Evolutionary conservation across 2,888 invertebrate species (phyloP), one percentile per base, ranked within the genome.

Genomic region (Nudaria mundana): DNA sequence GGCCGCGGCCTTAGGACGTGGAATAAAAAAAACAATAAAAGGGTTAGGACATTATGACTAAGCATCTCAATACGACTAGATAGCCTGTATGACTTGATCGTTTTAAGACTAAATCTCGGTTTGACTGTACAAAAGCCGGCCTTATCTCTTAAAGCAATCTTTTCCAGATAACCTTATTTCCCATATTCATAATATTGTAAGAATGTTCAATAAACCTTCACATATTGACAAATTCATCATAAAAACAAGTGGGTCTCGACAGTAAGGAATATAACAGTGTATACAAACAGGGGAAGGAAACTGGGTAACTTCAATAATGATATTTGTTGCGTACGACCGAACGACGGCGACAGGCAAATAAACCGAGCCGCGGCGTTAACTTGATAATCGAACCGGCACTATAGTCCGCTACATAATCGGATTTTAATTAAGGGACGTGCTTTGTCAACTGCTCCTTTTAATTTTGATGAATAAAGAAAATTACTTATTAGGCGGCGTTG

Each of bases 391-490:
- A 66, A 56, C 63, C 63, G 56, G 63, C 66, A 72, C 62, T 65
- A 71, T 73, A 72, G 71, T 70, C 69, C 56, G 52, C 59, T 60
- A 63, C 66, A 66, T 71, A 76, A 81, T 76, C 76, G 68, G 71
- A 76, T 80, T 81, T 84, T 86, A 86, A 86, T 86, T 84, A 84
- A 81, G 66, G 71, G 61, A 57, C 71, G 57, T 71, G 72, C 81
- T 87, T 88, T 86, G 84, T 86, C 86, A 84, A 83, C 82, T 79
- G 81, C 68, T 80, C 79, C 76, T 82, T 81, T 81, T 86, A 85
- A 85, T 86, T 86, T 85, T 85, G 84, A 88, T 83, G 84, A 85
- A 84, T 86, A 84, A 83, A 85, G 86, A 80, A 84, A 82, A 86
- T 85, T 81, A 85, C 85, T 85, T 84, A 84, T 85, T 81, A 81